These are phyloP conservation scores for Polyploca ridens DNA, from an alignment of 2,888 invertebrate genomes.

Conservation along the genomic window DNA sequence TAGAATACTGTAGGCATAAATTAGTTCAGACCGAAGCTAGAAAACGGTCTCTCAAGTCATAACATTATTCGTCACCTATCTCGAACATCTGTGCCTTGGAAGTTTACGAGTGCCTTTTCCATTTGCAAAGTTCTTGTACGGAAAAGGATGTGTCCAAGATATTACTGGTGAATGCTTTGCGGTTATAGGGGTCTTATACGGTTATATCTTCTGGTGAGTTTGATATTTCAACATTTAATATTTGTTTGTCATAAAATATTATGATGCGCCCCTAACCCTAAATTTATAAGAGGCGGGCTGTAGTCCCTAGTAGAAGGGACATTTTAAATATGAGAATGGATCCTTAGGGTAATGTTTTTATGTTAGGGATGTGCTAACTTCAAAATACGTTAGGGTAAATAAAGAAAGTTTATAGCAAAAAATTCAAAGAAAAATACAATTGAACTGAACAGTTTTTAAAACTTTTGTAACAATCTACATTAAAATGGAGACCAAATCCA, in stretches of 20 bases:
- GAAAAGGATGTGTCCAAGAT: slow-evolving; percentile 5
- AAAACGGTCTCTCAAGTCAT: slow-evolving; percentile 22
- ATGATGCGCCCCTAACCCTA: not conserved
- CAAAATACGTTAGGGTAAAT: not conserved
- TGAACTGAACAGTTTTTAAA: not conserved
- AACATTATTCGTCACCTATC: slow-evolving; percentile 56
- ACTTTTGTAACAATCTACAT: not conserved
- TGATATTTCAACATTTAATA: slow-evolving; percentile 5
- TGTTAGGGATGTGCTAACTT: not conserved
- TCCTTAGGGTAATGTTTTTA: not conserved
- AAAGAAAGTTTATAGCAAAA: not conserved
- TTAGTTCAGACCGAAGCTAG: slow-evolving; percentile 6
- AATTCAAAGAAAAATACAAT: too few relatives aligned
- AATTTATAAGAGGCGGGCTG: not conserved
- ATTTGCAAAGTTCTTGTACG: slow-evolving; percentile 43
- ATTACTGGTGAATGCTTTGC: slow-evolving; percentile 18
- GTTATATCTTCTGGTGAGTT: not conserved
- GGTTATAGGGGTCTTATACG: slow-evolving; percentile 7
- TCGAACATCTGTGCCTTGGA: slow-evolving; percentile 48
- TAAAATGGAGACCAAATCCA: not conserved
- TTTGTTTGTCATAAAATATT: slow-evolving; percentile 5
- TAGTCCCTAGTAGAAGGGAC: not conserved
- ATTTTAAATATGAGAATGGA: not conserved
- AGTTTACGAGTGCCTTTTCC: slow-evolving; percentile 50
- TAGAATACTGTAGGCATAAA: slow-evolving; percentile 4